Conservation (phyloP, 2,888 invertebrate species). For the Drosophila meridionalis region DNA sequence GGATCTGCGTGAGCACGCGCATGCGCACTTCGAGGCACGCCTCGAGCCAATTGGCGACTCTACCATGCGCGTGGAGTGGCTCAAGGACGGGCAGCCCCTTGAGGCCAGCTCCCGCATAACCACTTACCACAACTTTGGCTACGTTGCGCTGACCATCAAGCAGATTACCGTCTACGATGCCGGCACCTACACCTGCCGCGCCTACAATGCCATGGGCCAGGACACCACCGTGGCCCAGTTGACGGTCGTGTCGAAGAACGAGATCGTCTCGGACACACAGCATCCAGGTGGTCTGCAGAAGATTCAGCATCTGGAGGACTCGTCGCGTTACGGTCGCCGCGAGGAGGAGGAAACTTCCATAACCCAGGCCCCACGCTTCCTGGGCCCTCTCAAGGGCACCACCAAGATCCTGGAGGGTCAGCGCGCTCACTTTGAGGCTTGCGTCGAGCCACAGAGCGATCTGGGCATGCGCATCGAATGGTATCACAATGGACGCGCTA, state of each 20-base stretch:
- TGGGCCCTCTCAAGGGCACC: slow-evolving; percentile 96
- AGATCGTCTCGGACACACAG: slow-evolving; percentile 94
- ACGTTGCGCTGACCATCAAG: slow-evolving; percentile 97
- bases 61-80: slow-evolving; percentile 95
- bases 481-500: slow-evolving; percentile 97
- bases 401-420: slow-evolving; percentile 97
- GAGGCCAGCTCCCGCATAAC: slow-evolving; percentile 97
- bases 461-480: slow-evolving; percentile 97
- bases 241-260: slow-evolving; percentile 93
- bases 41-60: slow-evolving; percentile 97
- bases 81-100: slow-evolving; percentile 94
- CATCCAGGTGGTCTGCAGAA: slow-evolving; percentile 96
- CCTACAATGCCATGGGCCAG: slow-evolving; percentile 94
- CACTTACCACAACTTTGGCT: slow-evolving; percentile 97
- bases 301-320: slow-evolving; percentile 95
- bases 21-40: slow-evolving; percentile 97
- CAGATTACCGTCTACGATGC: slow-evolving; percentile 95
- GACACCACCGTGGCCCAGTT: slow-evolving; percentile 93
- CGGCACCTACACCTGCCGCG: slow-evolving; percentile 95
- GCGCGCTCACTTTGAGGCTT: slow-evolving; percentile 96
- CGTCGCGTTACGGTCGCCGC: slow-evolving; percentile 89
- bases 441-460: slow-evolving; percentile 97
- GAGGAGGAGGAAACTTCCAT: slow-evolving; percentile 91
- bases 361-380: slow-evolving; percentile 93
- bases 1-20: slow-evolving; percentile 95